Percentiles rank a stretch among this genome's conserved stretches.
Conservation (phyloP, 2,888 invertebrate genomes). For the Tupiocoris notatus region DNA sequence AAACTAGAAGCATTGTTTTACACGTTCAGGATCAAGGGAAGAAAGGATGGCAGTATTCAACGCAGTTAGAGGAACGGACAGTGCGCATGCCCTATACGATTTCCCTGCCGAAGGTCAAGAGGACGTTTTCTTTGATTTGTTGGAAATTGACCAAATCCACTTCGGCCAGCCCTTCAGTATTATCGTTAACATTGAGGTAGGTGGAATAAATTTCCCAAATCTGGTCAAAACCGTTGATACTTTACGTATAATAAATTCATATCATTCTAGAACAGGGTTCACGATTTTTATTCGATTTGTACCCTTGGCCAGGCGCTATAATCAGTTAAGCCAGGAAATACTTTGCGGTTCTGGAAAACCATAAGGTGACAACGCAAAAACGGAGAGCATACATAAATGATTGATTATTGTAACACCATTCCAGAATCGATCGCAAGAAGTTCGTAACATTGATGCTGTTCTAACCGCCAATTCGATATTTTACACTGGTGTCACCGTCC, state of each 20-base stretch:
- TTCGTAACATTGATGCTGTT: constrained; percentile 64
- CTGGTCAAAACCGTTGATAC: background rate
- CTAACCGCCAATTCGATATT: constrained; percentile 66
- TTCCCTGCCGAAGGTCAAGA: constrained; percentile 61
- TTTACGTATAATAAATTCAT: background rate
- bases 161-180: constrained; percentile 68
- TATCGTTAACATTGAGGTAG: constrained; percentile 64
- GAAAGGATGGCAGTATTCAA: constrained; percentile 67
- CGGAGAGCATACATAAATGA: no score
- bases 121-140: constrained; percentile 66
- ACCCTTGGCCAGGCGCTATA: no score
- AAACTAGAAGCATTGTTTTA: no score
- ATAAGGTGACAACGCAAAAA: no score
- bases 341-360: no score
- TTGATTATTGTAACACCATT: no score
- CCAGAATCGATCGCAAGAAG: constrained; percentile 64
- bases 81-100: constrained; percentile 63
- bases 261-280: no score
- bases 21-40: constrained; percentile 58
- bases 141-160: constrained; percentile 65
- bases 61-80: constrained; percentile 64
- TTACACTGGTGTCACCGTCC: constrained; percentile 67
- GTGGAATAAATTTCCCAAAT: background rate
- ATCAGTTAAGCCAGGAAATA: no score
- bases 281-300: no score